phyloP scores from a whole-genome alignment of 2,113 vertebrate genomes.

The Passer montanus region DNA sequence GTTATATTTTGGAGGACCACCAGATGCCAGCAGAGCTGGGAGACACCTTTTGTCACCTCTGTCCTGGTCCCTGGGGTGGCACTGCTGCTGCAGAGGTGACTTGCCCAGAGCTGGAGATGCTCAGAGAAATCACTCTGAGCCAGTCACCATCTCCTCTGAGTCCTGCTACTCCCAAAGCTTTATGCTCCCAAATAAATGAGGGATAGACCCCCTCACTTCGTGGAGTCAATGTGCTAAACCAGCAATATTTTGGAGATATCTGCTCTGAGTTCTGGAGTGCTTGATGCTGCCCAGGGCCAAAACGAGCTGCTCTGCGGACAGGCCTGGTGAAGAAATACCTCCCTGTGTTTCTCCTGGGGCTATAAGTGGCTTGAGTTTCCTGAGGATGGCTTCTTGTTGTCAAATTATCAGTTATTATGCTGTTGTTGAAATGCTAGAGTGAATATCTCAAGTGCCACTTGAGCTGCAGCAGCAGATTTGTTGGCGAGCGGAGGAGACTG shows the following conservation, averaged over 20 bases:
- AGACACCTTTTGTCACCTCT: neutral
- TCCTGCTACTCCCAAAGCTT: neutral
- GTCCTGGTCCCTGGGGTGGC: neutral
- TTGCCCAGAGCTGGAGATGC: neutral
- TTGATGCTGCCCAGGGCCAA: neutral
- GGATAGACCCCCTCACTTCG: rapidly evolving
- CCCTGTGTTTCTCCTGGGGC: neutral
- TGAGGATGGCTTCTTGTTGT: conserved; percentile 50
- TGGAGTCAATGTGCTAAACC: neutral
- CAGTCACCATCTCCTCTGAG: neutral
- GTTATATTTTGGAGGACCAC: neutral
- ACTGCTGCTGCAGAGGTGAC: neutral
- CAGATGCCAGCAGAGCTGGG: neutral
- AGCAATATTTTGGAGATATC: neutral
- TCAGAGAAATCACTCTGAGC: rapidly evolving
- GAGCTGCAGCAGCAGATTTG: conserved; percentile 61
- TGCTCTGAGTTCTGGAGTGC: neutral
- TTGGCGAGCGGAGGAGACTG: conserved; percentile 20
- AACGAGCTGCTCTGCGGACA: neutral
- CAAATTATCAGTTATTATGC: conserved; percentile 41
- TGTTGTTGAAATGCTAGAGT: conserved; percentile 49
- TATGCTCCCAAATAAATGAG: neutral
- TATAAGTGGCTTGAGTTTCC: conserved; percentile 45
- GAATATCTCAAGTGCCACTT: conserved; percentile 58
- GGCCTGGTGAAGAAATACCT: neutral